phyloP scores from a whole-genome alignment of 1,140 invertebrate genomes.

The Drosophila repleta region DNA sequence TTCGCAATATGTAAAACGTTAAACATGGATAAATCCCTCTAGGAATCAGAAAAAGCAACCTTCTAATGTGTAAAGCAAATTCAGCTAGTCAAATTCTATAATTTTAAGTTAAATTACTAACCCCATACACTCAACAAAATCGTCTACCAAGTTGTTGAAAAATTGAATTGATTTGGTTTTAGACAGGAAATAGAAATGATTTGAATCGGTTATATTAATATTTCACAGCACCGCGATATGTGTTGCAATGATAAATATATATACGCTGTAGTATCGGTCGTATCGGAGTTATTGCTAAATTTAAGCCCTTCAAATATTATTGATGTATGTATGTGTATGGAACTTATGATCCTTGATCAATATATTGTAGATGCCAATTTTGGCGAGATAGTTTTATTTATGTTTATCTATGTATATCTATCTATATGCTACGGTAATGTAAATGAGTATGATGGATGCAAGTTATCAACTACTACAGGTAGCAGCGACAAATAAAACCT shows the following conservation, averaged over 20 bases:
- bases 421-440: constrained; percentile 46
- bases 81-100: constrained; percentile 83
- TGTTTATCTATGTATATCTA: constrained; percentile 63
- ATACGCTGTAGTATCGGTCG: constrained; percentile 25
- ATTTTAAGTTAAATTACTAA: constrained; percentile 76
- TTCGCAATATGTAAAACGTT: constrained; percentile 52
- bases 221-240: constrained; percentile 6
- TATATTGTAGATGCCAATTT: constrained; percentile 53
- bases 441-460: constrained; percentile 38
- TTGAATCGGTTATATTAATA: constrained; percentile 26
- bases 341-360: constrained; percentile 67
- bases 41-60: constrained; percentile 50
- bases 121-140: constrained; percentile 69
- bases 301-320: constrained; percentile 33
- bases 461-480: constrained; percentile 32
- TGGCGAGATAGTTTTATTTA: constrained; percentile 60
- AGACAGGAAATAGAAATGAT: constrained; percentile 17
- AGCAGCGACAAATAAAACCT: constrained; percentile 47
- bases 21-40: constrained; percentile 37
- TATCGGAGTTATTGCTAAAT: constrained; percentile 35
- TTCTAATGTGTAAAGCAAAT: constrained; percentile 81
- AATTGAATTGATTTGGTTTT: constrained; percentile 26
- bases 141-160: constrained; percentile 27
- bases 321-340: constrained; percentile 36
- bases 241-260: constrained; percentile 17